Evolutionary conservation across 2,113 vertebrate genomes (phyloP), one percentile per base, ranked within the genome.

Genomic region (Hipposideros armiger): DNA sequence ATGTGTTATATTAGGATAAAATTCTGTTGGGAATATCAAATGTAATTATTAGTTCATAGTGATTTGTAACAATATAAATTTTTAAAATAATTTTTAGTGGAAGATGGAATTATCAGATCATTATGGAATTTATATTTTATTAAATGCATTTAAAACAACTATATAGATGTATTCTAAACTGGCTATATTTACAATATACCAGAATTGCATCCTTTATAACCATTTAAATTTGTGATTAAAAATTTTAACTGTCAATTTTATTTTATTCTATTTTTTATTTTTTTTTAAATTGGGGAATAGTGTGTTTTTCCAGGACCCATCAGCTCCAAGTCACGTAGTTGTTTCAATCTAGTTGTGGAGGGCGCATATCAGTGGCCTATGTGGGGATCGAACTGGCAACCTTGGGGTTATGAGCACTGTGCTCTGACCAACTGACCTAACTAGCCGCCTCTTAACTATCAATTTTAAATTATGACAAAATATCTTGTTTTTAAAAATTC

Each of bases 91-190:
- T 76, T 85, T 60, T 60, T 85, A 85, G 81, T 85, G 50, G 58
- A 77, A 86, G 91, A 56, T n/a, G 40, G 36, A 66, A 54, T 86
- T 92, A 76, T 92, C 47, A 76, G 67, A 85, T 92, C 91, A 76
- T 20, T 66, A 28, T 56, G 52, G 20, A 84, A 85, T 66, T 92
- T 67, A 56, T 47, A 76, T 85, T 86, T 92, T 50, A 17, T 77
- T 77, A 92, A 77, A 77, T n/a, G 62, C 28, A 85, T 77, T 77
- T 85, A 67, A 28, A 24, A 10, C 15, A 92, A 67, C 42, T n/a
- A 73, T 52, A 74, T 64, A 45, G 28, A 45, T 92, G 67, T 66
- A 56, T 17, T 76, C 28, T 42, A 64, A 74, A 74, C 84, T 74
- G 22, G n/a, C 60, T 86, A 67, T 67, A 92, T 86, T 77, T 85